Evolutionary conservation across 1,140 invertebrate genomes (phyloP).

Genomic region (Protaetia brevitarsis): DNA sequence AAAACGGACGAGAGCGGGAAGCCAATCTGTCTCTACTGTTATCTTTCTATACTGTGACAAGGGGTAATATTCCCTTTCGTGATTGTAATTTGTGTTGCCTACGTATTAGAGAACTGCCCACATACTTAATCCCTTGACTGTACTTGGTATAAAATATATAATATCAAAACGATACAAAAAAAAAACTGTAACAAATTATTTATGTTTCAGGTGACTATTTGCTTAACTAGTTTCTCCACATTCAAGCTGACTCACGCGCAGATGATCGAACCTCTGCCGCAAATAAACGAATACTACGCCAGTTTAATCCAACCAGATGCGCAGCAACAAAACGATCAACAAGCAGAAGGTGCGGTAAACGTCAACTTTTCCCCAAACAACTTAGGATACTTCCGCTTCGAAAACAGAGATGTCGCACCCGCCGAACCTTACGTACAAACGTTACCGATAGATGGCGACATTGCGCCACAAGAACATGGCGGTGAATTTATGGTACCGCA

Average conservation of each 20-base stretch:
- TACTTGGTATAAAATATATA: too few relatives aligned
- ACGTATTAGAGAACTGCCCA: too few relatives aligned
- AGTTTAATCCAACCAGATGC: background rate
- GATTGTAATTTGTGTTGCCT: too few relatives aligned
- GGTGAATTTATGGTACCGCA: background rate
- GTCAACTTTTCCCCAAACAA: too few relatives aligned
- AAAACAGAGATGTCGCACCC: background rate
- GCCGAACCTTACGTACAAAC: background rate
- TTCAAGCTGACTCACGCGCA: background rate
- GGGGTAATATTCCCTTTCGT: too few relatives aligned
- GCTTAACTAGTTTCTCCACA: background rate
- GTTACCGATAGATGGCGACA: background rate
- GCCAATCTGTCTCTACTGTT: too few relatives aligned
- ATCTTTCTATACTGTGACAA: too few relatives aligned
- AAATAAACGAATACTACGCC: background rate
- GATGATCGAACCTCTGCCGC: background rate
- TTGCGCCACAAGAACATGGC: background rate
- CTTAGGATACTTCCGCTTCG: too few relatives aligned
- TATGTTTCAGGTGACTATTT: constrained; percentile 7
- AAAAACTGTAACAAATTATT: too few relatives aligned
- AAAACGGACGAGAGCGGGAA: too few relatives aligned
- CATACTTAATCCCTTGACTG: too few relatives aligned
- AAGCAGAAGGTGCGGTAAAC: background rate
- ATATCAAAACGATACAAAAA: too few relatives aligned
- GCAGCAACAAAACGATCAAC: background rate